Percentiles rank a stretch among this genome's conserved stretches.
These are phyloP conservation scores for Papilio gigon DNA, from an alignment of 2,888 invertebrate species.

Conservation along the genomic window DNA sequence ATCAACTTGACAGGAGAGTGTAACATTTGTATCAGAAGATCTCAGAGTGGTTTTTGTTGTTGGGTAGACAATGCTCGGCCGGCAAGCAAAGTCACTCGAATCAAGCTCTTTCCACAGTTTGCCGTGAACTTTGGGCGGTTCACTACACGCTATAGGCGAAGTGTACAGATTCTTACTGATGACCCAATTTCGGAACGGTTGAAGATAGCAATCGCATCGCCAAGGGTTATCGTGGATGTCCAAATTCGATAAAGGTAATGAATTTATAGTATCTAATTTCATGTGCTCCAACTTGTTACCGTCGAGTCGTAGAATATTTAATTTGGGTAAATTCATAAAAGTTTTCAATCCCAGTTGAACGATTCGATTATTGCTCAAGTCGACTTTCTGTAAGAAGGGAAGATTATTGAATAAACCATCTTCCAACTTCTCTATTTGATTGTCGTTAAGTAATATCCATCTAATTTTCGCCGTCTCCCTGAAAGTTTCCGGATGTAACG, in stretches of 20 bases:
- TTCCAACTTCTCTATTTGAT: conserved; percentile 87
- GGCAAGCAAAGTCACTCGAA: conserved; percentile 90
- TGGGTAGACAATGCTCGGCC: conserved; percentile 88
- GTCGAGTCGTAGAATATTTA: conserved; percentile 87
- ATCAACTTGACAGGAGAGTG: conserved; percentile 87
- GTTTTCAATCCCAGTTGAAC: conserved; percentile 86
- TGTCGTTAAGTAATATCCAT: conserved; percentile 88
- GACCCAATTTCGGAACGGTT: conserved; percentile 89
- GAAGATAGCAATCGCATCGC: conserved; percentile 93
- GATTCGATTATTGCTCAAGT: conserved; percentile 89
- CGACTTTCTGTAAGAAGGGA: conserved; percentile 87
- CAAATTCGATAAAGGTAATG: conserved; percentile 87
- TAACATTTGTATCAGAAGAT: conserved; percentile 85
- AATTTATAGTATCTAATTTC: conserved; percentile 84
- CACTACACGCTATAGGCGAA: conserved; percentile 87
- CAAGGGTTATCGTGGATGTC: conserved; percentile 92
- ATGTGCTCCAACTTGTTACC: conserved; percentile 88
- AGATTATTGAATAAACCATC: conserved; percentile 90
- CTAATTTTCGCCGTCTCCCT: conserved; percentile 86
- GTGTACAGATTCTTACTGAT: conserved; percentile 88
- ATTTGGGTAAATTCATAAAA: conserved; percentile 86
- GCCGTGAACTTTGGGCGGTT: conserved; percentile 86
- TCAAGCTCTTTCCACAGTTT: conserved; percentile 88
- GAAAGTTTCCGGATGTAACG: conserved; percentile 87
- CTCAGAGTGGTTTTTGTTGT: conserved; percentile 82